Conservation (phyloP, 2,113 vertebrate genomes). For the Raphicerus campestris region DNA sequence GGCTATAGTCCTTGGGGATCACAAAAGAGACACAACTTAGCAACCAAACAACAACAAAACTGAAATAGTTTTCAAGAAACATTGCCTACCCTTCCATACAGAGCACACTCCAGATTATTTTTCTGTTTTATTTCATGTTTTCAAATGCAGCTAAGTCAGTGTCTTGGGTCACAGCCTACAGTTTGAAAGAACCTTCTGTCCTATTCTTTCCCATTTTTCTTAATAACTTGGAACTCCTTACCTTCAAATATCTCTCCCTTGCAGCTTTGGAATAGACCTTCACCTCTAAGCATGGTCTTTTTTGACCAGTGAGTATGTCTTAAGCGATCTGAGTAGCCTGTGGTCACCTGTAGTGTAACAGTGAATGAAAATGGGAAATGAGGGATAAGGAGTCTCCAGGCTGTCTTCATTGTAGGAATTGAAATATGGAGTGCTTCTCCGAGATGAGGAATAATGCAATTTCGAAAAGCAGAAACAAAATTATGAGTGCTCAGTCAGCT, state of each 20-base stretch:
- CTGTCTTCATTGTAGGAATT: background rate
- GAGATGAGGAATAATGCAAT: background rate
- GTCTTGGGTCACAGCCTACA: background rate
- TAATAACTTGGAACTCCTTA: background rate
- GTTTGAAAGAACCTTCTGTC: background rate
- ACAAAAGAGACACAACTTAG: background rate
- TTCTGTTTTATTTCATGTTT: background rate
- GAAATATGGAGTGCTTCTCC: background rate
- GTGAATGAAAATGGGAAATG: background rate
- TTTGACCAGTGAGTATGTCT: background rate
- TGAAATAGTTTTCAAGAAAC: constrained; percentile 8
- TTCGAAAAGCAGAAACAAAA: constrained; percentile 2
- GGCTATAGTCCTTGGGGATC: background rate
- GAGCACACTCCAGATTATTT: background rate
- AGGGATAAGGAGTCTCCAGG: background rate
- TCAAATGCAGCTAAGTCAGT: background rate
- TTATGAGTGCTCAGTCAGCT: background rate
- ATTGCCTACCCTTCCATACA: background rate
- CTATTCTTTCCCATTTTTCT: constrained; percentile 9
- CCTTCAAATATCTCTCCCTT: background rate
- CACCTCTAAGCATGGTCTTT: background rate
- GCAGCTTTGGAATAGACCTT: background rate
- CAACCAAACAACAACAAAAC: background rate
- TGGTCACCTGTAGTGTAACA: background rate
- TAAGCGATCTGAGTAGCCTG: background rate